phyloP scores from a whole-genome alignment of 2,797 vertebrate species.

The Betta splendens region DNA sequence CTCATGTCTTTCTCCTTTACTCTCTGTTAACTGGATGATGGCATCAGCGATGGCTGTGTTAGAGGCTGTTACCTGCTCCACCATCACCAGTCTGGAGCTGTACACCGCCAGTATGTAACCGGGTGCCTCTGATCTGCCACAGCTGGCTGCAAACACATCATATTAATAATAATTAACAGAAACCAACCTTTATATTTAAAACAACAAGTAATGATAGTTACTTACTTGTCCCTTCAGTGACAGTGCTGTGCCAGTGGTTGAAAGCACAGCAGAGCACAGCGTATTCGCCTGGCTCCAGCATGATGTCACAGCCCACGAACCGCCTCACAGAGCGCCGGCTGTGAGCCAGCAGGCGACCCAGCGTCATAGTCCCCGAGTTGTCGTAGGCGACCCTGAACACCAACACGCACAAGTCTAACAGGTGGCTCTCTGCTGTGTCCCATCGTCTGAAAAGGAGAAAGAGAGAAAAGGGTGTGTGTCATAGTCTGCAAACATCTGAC shows the following conservation, averaged over 20 bases:
- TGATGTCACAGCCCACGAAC: constrained; percentile 91
- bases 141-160: constrained; percentile 57
- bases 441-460: constrained; percentile 78
- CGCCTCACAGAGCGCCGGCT: constrained; percentile 92
- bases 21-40: constrained; percentile 91
- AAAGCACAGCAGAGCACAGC: constrained; percentile 93
- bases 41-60: constrained; percentile 89
- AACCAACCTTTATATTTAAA: not conserved
- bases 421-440: constrained; percentile 87
- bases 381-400: constrained; percentile 89
- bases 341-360: constrained; percentile 91
- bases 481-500: no score
- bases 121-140: constrained; percentile 62
- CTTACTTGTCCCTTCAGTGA: constrained; percentile 12
- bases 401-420: constrained; percentile 92
- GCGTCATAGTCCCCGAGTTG: constrained; percentile 78
- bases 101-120: constrained; percentile 90
- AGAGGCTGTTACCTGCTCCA: constrained; percentile 88
- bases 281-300: constrained; percentile 94
- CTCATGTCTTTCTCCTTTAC: constrained; percentile 92
- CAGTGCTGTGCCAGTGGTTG: constrained; percentile 87
- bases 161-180: not conserved
- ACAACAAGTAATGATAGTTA: no score
- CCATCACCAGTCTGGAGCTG: constrained; percentile 93
- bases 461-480: not conserved